Percentiles rank a stretch among this genome's conserved stretches.
phyloP scores from a whole-genome alignment of 2,113 vertebrate genomes.

The Antennarius striatus region DNA sequence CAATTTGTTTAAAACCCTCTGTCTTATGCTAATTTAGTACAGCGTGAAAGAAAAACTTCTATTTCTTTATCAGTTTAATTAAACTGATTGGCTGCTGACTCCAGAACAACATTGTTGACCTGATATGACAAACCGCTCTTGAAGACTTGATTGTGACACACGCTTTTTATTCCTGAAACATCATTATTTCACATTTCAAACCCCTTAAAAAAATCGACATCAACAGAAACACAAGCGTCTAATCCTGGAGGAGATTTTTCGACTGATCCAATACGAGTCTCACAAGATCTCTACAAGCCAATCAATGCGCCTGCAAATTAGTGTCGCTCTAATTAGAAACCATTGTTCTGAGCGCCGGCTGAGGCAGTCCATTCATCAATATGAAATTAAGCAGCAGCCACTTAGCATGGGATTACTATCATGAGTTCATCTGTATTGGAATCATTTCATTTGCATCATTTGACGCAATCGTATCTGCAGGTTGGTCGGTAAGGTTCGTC shows the following conservation, averaged over 20 bases:
- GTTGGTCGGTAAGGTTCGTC: constrained; percentile 12
- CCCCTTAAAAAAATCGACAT: neutral
- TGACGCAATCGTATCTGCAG: constrained; percentile 35
- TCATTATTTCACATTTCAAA: neutral
- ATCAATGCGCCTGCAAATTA: constrained; percentile 69
- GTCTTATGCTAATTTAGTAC: neutral
- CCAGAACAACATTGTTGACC: neutral
- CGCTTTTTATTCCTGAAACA: neutral
- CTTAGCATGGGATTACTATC: constrained; percentile 68
- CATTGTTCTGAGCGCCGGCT: constrained; percentile 63
- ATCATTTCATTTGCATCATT: constrained; percentile 67
- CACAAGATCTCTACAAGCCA: constrained; percentile 34
- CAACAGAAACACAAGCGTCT: constrained; percentile 1
- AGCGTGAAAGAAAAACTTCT: constrained; percentile 25
- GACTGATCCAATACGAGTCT: constrained; percentile 33
- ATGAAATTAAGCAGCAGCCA: constrained; percentile 74
- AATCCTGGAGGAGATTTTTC: constrained; percentile 14
- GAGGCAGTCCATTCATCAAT: constrained; percentile 69
- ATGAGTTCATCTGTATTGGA: constrained; percentile 65
- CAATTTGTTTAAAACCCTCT: neutral
- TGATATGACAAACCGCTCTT: neutral
- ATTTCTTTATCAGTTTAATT: constrained; percentile 21
- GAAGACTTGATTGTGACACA: neutral
- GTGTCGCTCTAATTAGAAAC: constrained; percentile 66
- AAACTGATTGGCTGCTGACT: constrained; percentile 15